Conservation (phyloP, 2,888 invertebrate genomes). For the Lasioglossum vierecki region DNA sequence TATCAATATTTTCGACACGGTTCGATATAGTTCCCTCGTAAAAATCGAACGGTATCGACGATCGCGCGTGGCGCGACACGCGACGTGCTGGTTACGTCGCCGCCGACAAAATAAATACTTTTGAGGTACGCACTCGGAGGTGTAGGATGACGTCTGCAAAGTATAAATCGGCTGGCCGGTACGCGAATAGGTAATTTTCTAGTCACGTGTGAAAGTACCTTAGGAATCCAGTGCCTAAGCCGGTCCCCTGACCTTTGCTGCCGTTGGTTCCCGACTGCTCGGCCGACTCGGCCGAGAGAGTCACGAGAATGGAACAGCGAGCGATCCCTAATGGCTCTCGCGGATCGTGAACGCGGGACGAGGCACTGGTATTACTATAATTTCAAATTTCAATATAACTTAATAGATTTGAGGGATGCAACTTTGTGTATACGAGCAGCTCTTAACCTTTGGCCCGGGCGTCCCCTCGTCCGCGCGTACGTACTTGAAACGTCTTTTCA, state of each 20-base stretch:
- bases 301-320: constrained; percentile 40
- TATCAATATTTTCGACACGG: constrained; percentile 7
- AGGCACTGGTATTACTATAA: not conserved
- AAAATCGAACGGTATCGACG: not conserved
- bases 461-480: not conserved
- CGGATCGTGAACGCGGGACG: not conserved
- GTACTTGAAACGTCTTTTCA: not conserved
- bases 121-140: not conserved
- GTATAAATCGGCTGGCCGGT: constrained; percentile 67
- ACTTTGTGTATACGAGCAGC: not conserved
- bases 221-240: constrained; percentile 78
- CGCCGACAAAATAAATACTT: constrained; percentile 22
- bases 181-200: constrained; percentile 78
- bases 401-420: constrained; percentile 6
- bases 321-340: constrained; percentile 31
- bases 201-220: constrained; percentile 83
- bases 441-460: not conserved
- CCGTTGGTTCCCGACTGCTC: constrained; percentile 57
- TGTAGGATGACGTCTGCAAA: constrained; percentile 60
- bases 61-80: not conserved
- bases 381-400: not conserved
- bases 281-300: constrained; percentile 39
- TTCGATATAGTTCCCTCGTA: constrained; percentile 3
- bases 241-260: constrained; percentile 79
- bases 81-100: not conserved